These are phyloP conservation scores for Blera fallax DNA, from an alignment of 2,888 invertebrate genomes.

Conservation along the genomic window DNA sequence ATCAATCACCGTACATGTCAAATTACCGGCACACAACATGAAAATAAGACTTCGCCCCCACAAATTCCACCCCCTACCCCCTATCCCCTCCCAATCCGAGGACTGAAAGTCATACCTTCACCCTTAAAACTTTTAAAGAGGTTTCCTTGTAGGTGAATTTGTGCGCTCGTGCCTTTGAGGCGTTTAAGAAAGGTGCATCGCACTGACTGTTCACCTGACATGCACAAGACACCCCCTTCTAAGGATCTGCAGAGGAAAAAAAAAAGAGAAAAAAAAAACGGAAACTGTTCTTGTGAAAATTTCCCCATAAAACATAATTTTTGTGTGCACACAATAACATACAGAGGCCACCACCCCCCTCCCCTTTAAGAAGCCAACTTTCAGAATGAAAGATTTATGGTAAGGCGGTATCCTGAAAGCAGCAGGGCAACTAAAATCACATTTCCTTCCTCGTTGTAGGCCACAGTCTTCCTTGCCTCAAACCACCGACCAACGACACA, in stretches of 20 bases:
- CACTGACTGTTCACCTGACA: neutral
- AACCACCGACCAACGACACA: constrained; percentile 19
- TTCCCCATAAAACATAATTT: constrained; percentile 52
- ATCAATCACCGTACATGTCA: constrained; percentile 60
- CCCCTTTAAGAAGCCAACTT: constrained; percentile 55
- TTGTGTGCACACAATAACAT: constrained; percentile 13
- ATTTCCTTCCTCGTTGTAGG: constrained; percentile 17
- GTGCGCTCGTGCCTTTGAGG: neutral
- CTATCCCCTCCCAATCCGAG: neutral
- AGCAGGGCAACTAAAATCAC: constrained; percentile 55
- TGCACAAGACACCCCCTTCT: neutral
- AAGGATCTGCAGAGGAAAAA: neutral
- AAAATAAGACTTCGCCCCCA: neutral
- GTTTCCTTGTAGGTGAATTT: neutral
- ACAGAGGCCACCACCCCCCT: neutral
- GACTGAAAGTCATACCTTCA: neutral
- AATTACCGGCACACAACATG: constrained; percentile 50
- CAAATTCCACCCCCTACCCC: neutral
- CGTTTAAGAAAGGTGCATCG: neutral
- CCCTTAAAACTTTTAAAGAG: neutral
- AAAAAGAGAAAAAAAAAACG: neutral
- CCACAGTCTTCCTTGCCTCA: neutral
- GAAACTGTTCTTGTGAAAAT: constrained; percentile 47
- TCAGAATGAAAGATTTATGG: constrained; percentile 60
- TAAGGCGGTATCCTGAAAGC: constrained; percentile 20